These are phyloP conservation scores for Pseudococcus longispinus DNA, from an alignment of 2,888 invertebrate genomes.

Conservation along the genomic window DNA sequence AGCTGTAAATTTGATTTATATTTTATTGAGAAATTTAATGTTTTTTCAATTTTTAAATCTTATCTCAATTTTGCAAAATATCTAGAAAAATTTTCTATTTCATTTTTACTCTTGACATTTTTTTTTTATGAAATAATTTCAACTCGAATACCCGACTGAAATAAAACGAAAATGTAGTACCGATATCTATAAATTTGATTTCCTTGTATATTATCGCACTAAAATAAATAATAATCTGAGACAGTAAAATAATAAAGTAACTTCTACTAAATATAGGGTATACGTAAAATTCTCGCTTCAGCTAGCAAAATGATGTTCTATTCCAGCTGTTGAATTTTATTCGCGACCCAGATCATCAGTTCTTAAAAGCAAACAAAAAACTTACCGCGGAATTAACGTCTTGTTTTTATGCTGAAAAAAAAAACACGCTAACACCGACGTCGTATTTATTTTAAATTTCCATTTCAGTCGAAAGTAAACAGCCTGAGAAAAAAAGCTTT, in stretches of 20 bases:
- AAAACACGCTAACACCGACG: not conserved
- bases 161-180: no score
- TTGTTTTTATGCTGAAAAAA: not conserved
- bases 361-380: not conserved
- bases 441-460: slow-evolving; percentile 18
- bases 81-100: no score
- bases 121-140: no score
- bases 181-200: no score
- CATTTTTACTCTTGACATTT: no score
- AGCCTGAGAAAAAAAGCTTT: not conserved
- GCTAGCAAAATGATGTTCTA: not conserved
- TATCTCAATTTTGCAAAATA: no score
- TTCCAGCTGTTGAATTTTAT: not conserved
- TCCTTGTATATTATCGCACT: not conserved
- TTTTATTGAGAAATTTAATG: no score
- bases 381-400: not conserved
- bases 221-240: not conserved
- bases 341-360: not conserved
- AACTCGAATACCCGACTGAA: no score
- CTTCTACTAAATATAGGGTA: not conserved
- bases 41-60: no score
- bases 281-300: not conserved
- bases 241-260: not conserved
- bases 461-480: not conserved
- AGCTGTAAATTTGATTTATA: no score